Conservation (phyloP, 2,797 vertebrate genomes). For the Crypturellus tataupa region DNA sequence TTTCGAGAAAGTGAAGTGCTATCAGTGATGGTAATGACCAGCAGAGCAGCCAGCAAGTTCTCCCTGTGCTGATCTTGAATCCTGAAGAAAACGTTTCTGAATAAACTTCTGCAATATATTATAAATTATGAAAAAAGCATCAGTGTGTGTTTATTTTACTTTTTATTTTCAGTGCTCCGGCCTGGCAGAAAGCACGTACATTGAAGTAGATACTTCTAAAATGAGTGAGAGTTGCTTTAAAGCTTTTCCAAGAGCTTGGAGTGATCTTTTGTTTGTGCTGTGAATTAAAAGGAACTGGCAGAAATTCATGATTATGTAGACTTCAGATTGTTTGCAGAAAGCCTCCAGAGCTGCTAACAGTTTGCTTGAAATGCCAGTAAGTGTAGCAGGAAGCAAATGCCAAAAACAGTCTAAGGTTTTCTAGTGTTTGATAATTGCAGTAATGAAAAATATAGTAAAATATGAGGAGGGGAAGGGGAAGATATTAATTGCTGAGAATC, state of each 20-base stretch:
- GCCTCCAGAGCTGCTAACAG: not conserved
- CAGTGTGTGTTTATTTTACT: not conserved
- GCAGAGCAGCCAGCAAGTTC: not conserved
- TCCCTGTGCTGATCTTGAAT: not conserved
- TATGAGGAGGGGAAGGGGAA: not conserved
- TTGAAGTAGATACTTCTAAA: not conserved
- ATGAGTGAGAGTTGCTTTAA: not conserved
- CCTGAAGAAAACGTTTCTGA: not conserved
- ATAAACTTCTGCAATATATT: not conserved
- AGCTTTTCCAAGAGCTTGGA: not conserved
- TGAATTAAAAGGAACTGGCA: not conserved
- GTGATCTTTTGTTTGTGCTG: not conserved
- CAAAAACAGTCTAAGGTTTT: rapidly evolving
- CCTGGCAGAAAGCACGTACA: not conserved
- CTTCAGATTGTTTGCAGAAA: not conserved
- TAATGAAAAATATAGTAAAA: not conserved
- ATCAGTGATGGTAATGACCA: not conserved
- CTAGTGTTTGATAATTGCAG: not conserved
- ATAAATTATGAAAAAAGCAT: not conserved
- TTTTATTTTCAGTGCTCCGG: not conserved
- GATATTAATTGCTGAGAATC: not conserved
- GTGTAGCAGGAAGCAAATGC: not conserved
- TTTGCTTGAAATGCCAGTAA: not conserved
- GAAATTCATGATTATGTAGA: not conserved
- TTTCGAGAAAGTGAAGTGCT: not conserved